phyloP scores from a whole-genome alignment of 2,888 invertebrate genomes.

The Cistogaster globosa region DNA sequence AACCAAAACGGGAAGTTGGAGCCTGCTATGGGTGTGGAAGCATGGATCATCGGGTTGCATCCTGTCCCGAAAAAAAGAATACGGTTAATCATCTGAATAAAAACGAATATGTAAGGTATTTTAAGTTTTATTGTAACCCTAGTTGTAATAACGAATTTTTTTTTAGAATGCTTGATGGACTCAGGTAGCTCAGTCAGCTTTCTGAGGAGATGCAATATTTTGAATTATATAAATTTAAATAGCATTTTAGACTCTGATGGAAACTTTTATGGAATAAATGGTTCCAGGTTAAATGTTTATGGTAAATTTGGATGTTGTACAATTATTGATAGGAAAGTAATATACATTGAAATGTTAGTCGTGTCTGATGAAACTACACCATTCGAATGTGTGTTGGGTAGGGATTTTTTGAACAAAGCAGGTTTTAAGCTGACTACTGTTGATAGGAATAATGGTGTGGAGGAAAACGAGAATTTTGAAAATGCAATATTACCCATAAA shows the following conservation, averaged over 20 bases:
- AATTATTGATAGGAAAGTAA: not conserved
- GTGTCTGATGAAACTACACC: not conserved
- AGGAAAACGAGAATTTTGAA: not conserved
- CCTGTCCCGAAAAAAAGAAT: too few species aligned
- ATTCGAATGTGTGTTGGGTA: constrained; percentile 7
- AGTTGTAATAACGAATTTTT: constrained; percentile 15
- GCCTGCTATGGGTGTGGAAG: too few species aligned
- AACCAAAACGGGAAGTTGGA: too few species aligned
- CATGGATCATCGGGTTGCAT: too few species aligned
- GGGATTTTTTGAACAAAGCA: not conserved
- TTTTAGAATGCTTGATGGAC: not conserved
- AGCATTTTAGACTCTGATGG: not conserved
- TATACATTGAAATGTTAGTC: not conserved
- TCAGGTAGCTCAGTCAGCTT: constrained; percentile 2
- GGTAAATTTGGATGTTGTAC: constrained; percentile 8
- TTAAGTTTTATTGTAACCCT: constrained; percentile 3
- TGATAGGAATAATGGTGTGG: too few species aligned
- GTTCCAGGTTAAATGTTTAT: constrained; percentile 36
- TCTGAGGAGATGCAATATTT: not conserved
- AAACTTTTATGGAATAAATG: constrained; percentile 26
- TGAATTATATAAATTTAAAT: not conserved
- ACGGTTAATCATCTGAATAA: too few species aligned
- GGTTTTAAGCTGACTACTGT: not conserved
- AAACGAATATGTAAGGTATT: too few species aligned
- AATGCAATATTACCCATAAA: not conserved